Evolutionary conservation across 2,113 vertebrate genomes (phyloP), one percentile per base, ranked within the genome.

Genomic region (Sorex fumeus): DNA sequence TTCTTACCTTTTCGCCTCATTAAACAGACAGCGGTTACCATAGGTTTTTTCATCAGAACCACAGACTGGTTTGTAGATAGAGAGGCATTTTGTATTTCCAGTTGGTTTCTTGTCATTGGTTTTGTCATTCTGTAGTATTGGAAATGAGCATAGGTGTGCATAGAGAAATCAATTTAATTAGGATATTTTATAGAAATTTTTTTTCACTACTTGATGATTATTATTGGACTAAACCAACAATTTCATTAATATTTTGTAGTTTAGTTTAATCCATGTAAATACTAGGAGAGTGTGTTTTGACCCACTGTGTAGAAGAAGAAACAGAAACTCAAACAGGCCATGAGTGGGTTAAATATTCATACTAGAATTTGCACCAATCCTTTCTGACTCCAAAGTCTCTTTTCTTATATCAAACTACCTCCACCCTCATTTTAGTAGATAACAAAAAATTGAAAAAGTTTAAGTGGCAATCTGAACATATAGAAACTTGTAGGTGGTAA

Each of bases 41-140:
- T 97, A 98, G 0, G 97, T 98, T 77, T 16, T 95, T 36, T 97
- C 97, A 16, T 98, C 94, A 4, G 97, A 97, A 40, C 95, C 97
- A 0, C 98, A 98, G 40, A 97, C 28, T 43, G 97, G 97, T 15
- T 87, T 57, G 66, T 90, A 82, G 45, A 72, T 13, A n/a, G 94
- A 50, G 0, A 3, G 70, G 69, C 95, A 97, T 28, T 12, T 47
- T 62, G 1, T 47, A 1, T 83, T 84, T n/a, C 3, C 5, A 23
- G 1, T 8, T 57, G 67, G 40, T 10, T 28, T 91, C 50, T 91
- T 83, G 8, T 7, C 75, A 43, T 12, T 47, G 18, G 10, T 43
- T 16, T 9, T 80, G 28, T 11, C 50, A 25, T 40, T 21, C 94
- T 97, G 53, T 1, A 66, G 67, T 30, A 47, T 95, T 9, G 21